phyloP scores from a whole-genome alignment of 1,140 invertebrate genomes.

The Drosophila nannoptera region DNA sequence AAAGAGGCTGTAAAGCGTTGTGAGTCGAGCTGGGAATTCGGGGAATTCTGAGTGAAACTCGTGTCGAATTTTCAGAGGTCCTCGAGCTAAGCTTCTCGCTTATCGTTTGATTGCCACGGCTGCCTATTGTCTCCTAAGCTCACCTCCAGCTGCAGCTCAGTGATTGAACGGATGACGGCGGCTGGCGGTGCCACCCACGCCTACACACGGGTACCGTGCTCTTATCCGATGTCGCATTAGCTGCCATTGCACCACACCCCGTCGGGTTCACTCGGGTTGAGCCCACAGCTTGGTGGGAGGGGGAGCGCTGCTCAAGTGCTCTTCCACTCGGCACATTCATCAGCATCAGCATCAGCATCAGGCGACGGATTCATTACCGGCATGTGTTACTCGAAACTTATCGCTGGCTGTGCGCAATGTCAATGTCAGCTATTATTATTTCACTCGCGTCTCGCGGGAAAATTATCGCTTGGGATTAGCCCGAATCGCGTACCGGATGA shows the following conservation, averaged over 20 bases:
- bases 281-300: slow-evolving; percentile 23
- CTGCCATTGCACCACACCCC: slow-evolving; percentile 6
- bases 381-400: slow-evolving; percentile 71
- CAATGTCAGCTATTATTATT: slow-evolving; percentile 67
- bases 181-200: slow-evolving; percentile 6
- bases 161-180: slow-evolving; percentile 9
- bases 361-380: slow-evolving; percentile 56
- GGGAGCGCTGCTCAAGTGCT: slow-evolving; percentile 23
- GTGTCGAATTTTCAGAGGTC: too few species aligned
- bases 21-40: not conserved
- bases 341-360: slow-evolving; percentile 55
- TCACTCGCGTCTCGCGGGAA: slow-evolving; percentile 40
- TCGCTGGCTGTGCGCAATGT: slow-evolving; percentile 55
- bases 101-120: slow-evolving; percentile 16
- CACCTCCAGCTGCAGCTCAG: slow-evolving; percentile 13
- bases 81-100: not conserved
- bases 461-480: slow-evolving; percentile 72
- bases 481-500: slow-evolving; percentile 41
- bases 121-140: not conserved
- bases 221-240: slow-evolving; percentile 31
- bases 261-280: slow-evolving; percentile 1
- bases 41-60: too few species aligned
- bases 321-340: slow-evolving; percentile 52
- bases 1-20: not conserved
- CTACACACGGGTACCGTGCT: slow-evolving; percentile 4